These are phyloP conservation scores for Onychomys torridus DNA, from an alignment of 2,797 vertebrate species.

Conservation along the genomic window DNA sequence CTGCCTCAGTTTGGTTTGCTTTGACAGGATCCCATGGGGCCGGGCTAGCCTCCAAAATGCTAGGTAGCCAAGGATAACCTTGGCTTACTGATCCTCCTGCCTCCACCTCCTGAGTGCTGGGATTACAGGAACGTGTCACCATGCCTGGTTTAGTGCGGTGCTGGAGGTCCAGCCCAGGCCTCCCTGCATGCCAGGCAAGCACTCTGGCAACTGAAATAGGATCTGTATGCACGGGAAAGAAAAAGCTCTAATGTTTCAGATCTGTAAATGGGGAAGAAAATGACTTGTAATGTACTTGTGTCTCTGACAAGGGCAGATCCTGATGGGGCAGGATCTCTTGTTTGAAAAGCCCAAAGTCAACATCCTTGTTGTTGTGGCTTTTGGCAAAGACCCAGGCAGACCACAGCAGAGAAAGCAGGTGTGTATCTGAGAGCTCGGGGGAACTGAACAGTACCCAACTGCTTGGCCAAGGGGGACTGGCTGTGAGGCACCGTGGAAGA, in stretches of 20 bases:
- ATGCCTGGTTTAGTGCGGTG: not conserved
- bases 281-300: too few species aligned
- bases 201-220: not conserved
- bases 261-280: not conserved
- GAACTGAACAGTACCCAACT: fast-evolving
- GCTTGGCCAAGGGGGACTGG: not conserved
- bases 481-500: not conserved
- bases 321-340: slow-evolving; percentile 17
- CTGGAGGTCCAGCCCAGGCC: not conserved
- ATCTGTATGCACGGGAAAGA: not conserved
- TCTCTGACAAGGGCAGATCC: not conserved
- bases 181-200: not conserved
- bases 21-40: not conserved
- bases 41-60: not conserved
- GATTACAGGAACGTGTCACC: not conserved
- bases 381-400: not conserved
- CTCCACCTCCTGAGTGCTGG: not conserved
- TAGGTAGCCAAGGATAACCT: not conserved
- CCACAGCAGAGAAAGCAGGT: not conserved
- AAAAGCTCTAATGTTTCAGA: not conserved
- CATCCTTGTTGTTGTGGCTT: slow-evolving; percentile 7
- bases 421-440: not conserved
- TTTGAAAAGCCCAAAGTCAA: slow-evolving; percentile 43
- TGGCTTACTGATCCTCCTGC: not conserved
- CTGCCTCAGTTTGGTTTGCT: not conserved